Percentiles rank a stretch among this genome's conserved stretches.
These are phyloP conservation scores for Spicauda simplicius DNA, from an alignment of 2,888 invertebrate genomes.

Conservation along the genomic window DNA sequence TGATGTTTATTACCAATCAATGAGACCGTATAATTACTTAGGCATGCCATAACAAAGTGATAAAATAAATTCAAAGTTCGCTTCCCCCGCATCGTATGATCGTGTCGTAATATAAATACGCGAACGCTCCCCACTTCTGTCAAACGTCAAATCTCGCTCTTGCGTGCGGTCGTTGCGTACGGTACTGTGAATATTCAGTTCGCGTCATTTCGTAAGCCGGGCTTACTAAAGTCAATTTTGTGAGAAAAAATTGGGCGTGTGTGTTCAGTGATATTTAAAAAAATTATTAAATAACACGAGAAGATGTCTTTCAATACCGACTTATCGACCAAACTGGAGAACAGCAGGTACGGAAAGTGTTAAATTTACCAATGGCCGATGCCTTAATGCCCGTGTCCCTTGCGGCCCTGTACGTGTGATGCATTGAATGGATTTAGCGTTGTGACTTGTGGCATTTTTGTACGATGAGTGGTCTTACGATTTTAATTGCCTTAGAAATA, in stretches of 20 bases:
- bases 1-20: slow-evolving; percentile 47
- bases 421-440: slow-evolving; percentile 44
- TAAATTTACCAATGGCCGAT: slow-evolving; percentile 50
- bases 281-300: slow-evolving; percentile 74
- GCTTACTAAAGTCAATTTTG: slow-evolving; percentile 65
- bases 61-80: slow-evolving; percentile 63
- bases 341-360: slow-evolving; percentile 78
- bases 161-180: slow-evolving; percentile 58
- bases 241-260: slow-evolving; percentile 70
- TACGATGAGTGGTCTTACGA: slow-evolving; percentile 16
- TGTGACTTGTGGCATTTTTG: slow-evolving; percentile 22
- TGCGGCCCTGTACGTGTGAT: slow-evolving; percentile 50
- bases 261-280: slow-evolving; percentile 82
- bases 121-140: slow-evolving; percentile 71
- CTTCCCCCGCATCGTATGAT: slow-evolving; percentile 80
- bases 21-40: slow-evolving; percentile 49
- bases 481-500: slow-evolving; percentile 10
- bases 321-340: slow-evolving; percentile 80
- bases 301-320: slow-evolving; percentile 83
- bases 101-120: slow-evolving; percentile 75
- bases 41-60: slow-evolving; percentile 54
- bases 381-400: slow-evolving; percentile 47
- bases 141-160: slow-evolving; percentile 72
- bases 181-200: slow-evolving; percentile 59
- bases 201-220: slow-evolving; percentile 70